Conservation (phyloP, 2,797 vertebrate species). For the Orientallactaga sibirica region DNA sequence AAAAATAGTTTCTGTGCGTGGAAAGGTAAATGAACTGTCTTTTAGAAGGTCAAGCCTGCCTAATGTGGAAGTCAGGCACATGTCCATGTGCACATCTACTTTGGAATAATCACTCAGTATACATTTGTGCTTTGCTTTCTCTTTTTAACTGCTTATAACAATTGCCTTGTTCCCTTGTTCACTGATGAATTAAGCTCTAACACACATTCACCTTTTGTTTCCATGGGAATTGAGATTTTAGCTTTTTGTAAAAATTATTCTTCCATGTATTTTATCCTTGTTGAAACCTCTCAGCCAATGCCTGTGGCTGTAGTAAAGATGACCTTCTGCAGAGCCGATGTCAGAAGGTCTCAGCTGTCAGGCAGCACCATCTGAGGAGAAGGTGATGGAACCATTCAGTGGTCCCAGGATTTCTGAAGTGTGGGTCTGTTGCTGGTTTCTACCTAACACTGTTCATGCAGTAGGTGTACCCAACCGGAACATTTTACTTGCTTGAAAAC, state of each 20-base stretch:
- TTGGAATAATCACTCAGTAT: not conserved
- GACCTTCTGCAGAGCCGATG: not conserved
- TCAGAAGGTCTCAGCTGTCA: not conserved
- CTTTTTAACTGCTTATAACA: not conserved
- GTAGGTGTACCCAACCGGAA: not conserved
- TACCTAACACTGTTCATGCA: not conserved
- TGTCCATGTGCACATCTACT: not conserved
- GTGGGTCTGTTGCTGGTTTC: not conserved
- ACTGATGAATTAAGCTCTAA: not conserved
- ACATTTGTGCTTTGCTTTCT: not conserved
- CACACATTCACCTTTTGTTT: not conserved
- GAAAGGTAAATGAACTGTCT: not conserved
- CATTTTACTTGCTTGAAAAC: conserved; percentile 9
- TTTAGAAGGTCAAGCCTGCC: not conserved
- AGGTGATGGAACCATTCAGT: not conserved
- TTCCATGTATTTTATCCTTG: not conserved
- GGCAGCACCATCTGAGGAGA: not conserved
- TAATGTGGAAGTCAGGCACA: not conserved
- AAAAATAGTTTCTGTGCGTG: not conserved
- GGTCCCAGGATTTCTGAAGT: not conserved
- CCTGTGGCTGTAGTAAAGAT: not conserved
- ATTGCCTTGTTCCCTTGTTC: not conserved
- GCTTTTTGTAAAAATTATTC: not conserved
- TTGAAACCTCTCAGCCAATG: not conserved
- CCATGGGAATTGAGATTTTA: not conserved